A percentile compares a stretch with the other conserved stretches of the same genome.
These are phyloP conservation scores for Larimichthys polyactis DNA, from an alignment of 2,113 vertebrate species.

Conservation along the genomic window DNA sequence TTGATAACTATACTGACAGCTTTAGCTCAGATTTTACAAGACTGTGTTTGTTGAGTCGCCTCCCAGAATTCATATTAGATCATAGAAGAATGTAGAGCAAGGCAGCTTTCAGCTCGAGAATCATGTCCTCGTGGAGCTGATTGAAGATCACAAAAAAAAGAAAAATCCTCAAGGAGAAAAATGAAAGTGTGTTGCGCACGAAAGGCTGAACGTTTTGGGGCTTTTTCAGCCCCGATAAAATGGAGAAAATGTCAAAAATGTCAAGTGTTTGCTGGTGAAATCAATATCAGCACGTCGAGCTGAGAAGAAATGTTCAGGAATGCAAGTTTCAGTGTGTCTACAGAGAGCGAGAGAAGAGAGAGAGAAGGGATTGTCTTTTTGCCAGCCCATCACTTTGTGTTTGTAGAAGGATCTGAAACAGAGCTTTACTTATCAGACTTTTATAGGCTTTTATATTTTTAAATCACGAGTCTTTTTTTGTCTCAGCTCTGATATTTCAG, in stretches of 20 bases:
- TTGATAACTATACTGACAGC: constrained; percentile 39
- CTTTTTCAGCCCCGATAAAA: constrained; percentile 5
- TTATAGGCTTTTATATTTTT: constrained; percentile 52
- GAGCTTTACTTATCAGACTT: constrained; percentile 61
- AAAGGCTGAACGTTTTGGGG: not conserved
- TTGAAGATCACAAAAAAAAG: not conserved
- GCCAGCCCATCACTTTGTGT: constrained; percentile 64
- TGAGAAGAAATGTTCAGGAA: constrained; percentile 11
- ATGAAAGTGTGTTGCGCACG: not conserved
- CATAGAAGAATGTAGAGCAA: constrained; percentile 3
- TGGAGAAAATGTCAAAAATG: constrained; percentile 14
- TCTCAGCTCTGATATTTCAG: constrained; percentile 38
- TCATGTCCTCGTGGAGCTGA: not conserved
- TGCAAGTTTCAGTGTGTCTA: not conserved
- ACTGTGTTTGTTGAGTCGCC: constrained; percentile 37
- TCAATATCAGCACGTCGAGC: not conserved
- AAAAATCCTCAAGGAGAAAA: constrained; percentile 3
- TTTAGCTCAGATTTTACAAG: constrained; percentile 41
- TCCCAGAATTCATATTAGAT: constrained; percentile 37
- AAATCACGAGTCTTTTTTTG: constrained; percentile 55
- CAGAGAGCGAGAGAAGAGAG: not conserved
- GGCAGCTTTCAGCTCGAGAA: not conserved
- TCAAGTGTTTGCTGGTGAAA: constrained; percentile 30
- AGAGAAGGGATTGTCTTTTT: constrained; percentile 62
- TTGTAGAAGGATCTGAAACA: constrained; percentile 49